A percentile compares a stretch with the other conserved stretches of the same genome.
phyloP scores from a whole-genome alignment of 2,797 vertebrate species.

The Anguilla obscura region DNA sequence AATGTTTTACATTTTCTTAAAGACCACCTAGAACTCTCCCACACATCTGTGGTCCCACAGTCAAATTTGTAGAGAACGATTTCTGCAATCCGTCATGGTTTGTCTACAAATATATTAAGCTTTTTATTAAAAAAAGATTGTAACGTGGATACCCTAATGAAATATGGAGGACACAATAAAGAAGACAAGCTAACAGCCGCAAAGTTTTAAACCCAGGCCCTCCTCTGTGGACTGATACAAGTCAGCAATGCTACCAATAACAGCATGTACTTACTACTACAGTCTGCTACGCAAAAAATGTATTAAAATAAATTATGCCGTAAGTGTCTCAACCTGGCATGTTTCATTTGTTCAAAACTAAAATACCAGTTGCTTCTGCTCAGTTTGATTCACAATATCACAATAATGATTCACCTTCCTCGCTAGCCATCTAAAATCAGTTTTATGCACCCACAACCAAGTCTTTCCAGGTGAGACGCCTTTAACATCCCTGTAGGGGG shows the following conservation, averaged over 20 bases:
- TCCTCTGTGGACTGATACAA: neutral
- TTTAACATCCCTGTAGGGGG: neutral
- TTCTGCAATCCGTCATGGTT: no score
- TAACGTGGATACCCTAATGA: neutral
- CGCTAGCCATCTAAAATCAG: neutral
- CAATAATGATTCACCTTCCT: neutral
- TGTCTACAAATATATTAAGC: no score
- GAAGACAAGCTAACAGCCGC: neutral
- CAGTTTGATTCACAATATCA: neutral
- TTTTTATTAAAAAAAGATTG: neutral
- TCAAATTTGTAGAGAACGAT: no score
- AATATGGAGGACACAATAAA: neutral
- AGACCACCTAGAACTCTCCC: no score
- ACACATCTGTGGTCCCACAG: no score
- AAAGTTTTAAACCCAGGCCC: neutral
- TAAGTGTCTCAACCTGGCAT: neutral
- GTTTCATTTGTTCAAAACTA: neutral
- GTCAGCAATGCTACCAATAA: neutral
- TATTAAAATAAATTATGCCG: no score
- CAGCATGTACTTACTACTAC: no score
- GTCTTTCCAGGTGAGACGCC: neutral
- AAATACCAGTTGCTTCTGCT: neutral
- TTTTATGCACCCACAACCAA: neutral
- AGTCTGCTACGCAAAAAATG: no score
- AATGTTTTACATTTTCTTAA: no score